A percentile compares a stretch with the other conserved stretches of the same genome.
phyloP scores from a whole-genome alignment of 2,888 invertebrate species.

The Anodontia alba region DNA sequence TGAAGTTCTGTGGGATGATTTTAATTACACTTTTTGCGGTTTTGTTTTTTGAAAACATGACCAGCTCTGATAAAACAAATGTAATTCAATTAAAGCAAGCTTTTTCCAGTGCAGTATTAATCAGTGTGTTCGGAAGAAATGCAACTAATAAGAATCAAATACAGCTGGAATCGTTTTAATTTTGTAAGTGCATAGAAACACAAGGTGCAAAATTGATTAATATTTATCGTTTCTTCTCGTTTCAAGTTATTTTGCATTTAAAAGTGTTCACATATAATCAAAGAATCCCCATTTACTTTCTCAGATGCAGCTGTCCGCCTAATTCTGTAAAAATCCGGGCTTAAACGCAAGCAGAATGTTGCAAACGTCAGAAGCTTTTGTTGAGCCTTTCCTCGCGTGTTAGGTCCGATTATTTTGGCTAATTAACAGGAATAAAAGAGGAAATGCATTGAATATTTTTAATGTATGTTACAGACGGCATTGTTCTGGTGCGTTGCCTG shows the following conservation, averaged over 20 bases:
- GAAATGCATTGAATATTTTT: slow-evolving; percentile 76
- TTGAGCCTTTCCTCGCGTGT: slow-evolving; percentile 76
- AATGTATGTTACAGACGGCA: slow-evolving; percentile 68
- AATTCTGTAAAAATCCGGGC: slow-evolving; percentile 61
- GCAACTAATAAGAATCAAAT: slow-evolving; percentile 40
- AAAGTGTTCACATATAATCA: slow-evolving; percentile 4
- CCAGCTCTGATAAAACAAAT: not conserved
- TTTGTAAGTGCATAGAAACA: slow-evolving; percentile 59
- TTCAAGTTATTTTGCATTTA: slow-evolving; percentile 73
- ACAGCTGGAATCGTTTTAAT: slow-evolving; percentile 14
- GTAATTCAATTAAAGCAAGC: not conserved
- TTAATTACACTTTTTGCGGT: slow-evolving; percentile 28
- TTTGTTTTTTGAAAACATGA: not conserved
- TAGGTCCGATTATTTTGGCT: slow-evolving; percentile 80
- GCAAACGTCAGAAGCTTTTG: slow-evolving; percentile 69
- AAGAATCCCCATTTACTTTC: slow-evolving; percentile 13
- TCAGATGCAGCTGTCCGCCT: slow-evolving; percentile 51
- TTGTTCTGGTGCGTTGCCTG: slow-evolving; percentile 76
- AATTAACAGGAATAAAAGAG: slow-evolving; percentile 82
- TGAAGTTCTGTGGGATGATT: slow-evolving; percentile 15
- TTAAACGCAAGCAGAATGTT: slow-evolving; percentile 49
- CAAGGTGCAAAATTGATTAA: slow-evolving; percentile 73
- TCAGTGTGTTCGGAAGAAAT: not conserved
- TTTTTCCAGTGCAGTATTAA: not conserved
- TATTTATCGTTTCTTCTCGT: slow-evolving; percentile 75